phyloP scores from a whole-genome alignment of 64 coral and sea anemone genomes.

The Anthopleura sola region DNA sequence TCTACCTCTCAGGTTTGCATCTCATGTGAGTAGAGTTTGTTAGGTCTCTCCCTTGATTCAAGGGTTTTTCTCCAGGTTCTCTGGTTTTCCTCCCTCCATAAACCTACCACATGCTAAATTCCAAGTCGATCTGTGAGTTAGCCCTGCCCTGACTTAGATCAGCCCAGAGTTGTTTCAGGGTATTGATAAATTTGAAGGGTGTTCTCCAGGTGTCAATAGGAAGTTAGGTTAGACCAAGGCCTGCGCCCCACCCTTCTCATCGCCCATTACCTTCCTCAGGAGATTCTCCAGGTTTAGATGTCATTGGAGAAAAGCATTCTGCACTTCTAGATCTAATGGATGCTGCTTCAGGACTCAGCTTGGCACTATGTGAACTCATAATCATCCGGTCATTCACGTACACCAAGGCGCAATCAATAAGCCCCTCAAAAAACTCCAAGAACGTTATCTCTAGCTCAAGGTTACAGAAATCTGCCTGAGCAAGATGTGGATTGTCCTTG shows the following conservation, averaged over 20 bases:
- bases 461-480: constrained; percentile 84
- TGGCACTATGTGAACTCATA: constrained; percentile 56
- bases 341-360: constrained; percentile 35
- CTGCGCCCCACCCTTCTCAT: background rate
- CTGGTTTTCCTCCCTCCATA: no score
- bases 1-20: no score
- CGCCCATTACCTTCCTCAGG: constrained; percentile 69
- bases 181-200: background rate
- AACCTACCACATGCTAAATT: no score
- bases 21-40: no score
- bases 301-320: constrained; percentile 55
- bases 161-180: no score
- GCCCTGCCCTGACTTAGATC: no score
- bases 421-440: constrained; percentile 90
- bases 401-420: constrained; percentile 78
- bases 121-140: no score
- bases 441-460: constrained; percentile 94
- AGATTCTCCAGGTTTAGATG: constrained; percentile 79
- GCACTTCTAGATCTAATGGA: constrained; percentile 85
- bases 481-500: constrained; percentile 74
- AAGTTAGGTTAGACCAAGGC: no score
- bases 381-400: constrained; percentile 86
- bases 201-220: background rate
- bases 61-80: no score
- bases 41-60: no score